A percentile compares a stretch with the other conserved stretches of the same genome.
These are phyloP conservation scores for Xenopus borealis DNA, from an alignment of 2,113 vertebrate genomes.

Conservation along the genomic window DNA sequence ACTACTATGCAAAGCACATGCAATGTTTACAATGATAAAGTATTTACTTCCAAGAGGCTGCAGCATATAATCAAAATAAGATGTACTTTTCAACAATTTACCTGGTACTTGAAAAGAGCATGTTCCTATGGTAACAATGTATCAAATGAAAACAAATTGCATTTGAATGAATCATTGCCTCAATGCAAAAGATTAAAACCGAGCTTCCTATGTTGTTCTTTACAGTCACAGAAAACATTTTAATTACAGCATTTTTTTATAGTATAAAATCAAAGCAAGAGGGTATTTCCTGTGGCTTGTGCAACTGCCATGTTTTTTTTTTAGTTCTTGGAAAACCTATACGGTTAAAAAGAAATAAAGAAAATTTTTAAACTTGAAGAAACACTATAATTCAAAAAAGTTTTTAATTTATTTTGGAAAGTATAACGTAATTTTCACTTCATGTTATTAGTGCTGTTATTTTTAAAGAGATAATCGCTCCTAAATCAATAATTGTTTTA, in stretches of 20 bases:
- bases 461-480: no score
- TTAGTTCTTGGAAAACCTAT: slow-evolving; percentile 23
- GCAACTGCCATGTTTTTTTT: neutral
- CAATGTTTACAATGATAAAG: slow-evolving; percentile 44
- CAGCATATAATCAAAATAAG: slow-evolving; percentile 54
- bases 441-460: no score
- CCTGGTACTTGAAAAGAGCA: slow-evolving; percentile 57
- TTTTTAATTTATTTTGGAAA: no score
- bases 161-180: slow-evolving; percentile 54
- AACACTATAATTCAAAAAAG: no score
- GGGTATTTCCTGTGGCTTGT: slow-evolving; percentile 1
- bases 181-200: slow-evolving; percentile 52
- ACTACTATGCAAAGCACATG: slow-evolving; percentile 41
- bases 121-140: slow-evolving; percentile 58
- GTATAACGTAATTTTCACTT: no score
- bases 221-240: slow-evolving; percentile 55
- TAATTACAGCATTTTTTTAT: slow-evolving; percentile 46
- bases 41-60: slow-evolving; percentile 49
- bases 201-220: slow-evolving; percentile 45
- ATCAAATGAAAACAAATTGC: slow-evolving; percentile 56
- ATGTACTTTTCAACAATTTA: slow-evolving; percentile 55
- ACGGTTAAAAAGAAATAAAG: slow-evolving; percentile 12
- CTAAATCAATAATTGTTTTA: no score
- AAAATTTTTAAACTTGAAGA: slow-evolving; percentile 1
- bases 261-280: neutral